These are phyloP conservation scores for Drosophila ohnishii DNA, from an alignment of 1,140 invertebrate genomes.

Conservation along the genomic window DNA sequence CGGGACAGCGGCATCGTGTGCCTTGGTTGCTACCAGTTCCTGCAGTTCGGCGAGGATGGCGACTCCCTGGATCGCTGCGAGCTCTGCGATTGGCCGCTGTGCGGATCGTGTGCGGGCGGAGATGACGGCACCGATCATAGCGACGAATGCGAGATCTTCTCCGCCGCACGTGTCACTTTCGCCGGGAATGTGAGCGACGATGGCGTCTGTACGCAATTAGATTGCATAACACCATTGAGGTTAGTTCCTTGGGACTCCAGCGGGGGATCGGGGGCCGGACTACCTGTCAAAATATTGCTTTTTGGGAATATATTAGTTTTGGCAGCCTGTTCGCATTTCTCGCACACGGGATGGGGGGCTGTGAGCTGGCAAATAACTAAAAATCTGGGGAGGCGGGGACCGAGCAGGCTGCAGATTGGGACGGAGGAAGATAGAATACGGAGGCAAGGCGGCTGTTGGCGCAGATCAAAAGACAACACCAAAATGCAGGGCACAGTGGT, in stretches of 20 bases:
- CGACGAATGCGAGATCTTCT: constrained; percentile 87
- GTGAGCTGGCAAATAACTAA: constrained; percentile 4
- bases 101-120: constrained; percentile 86
- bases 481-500: constrained; percentile 29
- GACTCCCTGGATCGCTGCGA: constrained; percentile 85
- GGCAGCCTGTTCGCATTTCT: constrained; percentile 40
- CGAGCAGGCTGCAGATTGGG: background rate
- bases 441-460: constrained; percentile 18
- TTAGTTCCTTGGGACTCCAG: constrained; percentile 73
- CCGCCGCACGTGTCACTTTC: constrained; percentile 85
- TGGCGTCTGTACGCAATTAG: constrained; percentile 87
- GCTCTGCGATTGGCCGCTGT: constrained; percentile 91
- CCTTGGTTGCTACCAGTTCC: constrained; percentile 88
- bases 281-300: constrained; percentile 42
- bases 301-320: constrained; percentile 45
- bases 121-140: constrained; percentile 83
- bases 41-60: constrained; percentile 84
- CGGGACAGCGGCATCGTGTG: constrained; percentile 87
- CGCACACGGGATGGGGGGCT: background rate
- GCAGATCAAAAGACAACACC: constrained; percentile 35
- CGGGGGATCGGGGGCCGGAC: background rate
- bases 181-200: constrained; percentile 86
- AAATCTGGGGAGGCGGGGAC: background rate
- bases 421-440: background rate
- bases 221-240: constrained; percentile 91